Evolutionary conservation across 2,797 vertebrate genomes (phyloP).

Genomic region (Gymnothorax reevesii): DNA sequence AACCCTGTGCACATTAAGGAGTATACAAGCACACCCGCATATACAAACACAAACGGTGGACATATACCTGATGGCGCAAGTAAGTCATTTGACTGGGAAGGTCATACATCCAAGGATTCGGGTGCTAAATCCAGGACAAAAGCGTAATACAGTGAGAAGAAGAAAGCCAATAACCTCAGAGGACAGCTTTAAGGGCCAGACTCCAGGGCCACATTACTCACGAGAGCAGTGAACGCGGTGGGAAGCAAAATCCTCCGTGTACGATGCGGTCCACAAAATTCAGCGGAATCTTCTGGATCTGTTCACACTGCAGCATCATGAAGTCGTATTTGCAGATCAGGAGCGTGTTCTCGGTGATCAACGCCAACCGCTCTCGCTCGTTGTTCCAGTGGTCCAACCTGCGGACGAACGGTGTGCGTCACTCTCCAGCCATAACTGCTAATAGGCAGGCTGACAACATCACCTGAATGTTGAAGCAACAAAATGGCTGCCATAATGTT

Average conservation of each 20-base stretch:
- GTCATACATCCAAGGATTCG: not conserved
- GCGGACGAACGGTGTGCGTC: not conserved
- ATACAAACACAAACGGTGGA: not conserved
- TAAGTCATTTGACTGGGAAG: not conserved
- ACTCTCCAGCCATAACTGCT: not conserved
- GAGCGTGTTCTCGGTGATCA: constrained; percentile 71
- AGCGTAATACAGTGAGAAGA: not conserved
- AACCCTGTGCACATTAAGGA: not conserved
- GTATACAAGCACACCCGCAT: not conserved
- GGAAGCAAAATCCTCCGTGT: constrained; percentile 73
- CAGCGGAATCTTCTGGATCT: constrained; percentile 71
- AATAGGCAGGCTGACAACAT: not conserved
- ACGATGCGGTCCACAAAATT: constrained; percentile 69
- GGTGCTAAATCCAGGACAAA: not conserved
- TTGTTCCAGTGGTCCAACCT: constrained; percentile 88
- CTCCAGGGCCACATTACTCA: constrained; percentile 57
- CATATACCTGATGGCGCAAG: not conserved
- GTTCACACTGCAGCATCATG: constrained; percentile 76
- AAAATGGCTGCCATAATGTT: not conserved
- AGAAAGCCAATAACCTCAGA: not conserved
- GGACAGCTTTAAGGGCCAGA: not conserved
- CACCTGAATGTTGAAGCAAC: not conserved
- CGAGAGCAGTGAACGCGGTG: constrained; percentile 72
- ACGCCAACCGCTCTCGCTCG: constrained; percentile 74
- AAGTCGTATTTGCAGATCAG: constrained; percentile 84